Evolutionary conservation across 2,113 vertebrate genomes (phyloP).

Genomic region (Antennarius striatus): DNA sequence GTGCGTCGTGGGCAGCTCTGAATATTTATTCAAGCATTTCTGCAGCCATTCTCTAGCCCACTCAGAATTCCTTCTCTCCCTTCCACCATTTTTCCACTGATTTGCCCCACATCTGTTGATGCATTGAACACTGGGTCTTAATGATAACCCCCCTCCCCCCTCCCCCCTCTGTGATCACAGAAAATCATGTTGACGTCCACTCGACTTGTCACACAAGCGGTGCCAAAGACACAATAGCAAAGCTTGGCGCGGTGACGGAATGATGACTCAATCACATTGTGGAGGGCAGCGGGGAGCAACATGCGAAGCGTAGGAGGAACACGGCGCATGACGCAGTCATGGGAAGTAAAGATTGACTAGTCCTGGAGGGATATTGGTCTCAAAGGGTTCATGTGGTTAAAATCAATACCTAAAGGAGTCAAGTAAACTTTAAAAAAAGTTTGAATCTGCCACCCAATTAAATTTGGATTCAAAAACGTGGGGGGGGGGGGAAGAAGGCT

Average conservation of each 20-base stretch:
- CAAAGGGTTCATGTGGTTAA: not conserved
- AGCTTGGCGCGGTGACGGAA: not conserved
- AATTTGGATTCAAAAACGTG: slow-evolving; percentile 15
- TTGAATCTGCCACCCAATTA: not conserved
- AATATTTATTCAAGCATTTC: slow-evolving; percentile 77
- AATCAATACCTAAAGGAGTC: not conserved
- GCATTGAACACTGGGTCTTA: slow-evolving; percentile 3
- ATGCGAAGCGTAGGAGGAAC: slow-evolving; percentile 38
- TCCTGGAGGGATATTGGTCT: not conserved
- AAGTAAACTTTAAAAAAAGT: not conserved
- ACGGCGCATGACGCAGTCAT: slow-evolving; percentile 20
- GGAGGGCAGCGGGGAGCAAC: slow-evolving; percentile 12
- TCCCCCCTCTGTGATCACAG: slow-evolving; percentile 13
- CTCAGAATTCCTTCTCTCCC: slow-evolving; percentile 73
- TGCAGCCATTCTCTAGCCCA: slow-evolving; percentile 68
- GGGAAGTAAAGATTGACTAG: slow-evolving; percentile 20
- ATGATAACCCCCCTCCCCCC: too few relatives aligned
- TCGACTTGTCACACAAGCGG: slow-evolving; percentile 1
- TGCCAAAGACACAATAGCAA: slow-evolving; percentile 1
- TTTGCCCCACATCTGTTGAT: slow-evolving; percentile 4
- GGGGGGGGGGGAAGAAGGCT: not conserved
- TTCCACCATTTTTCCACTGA: slow-evolving; percentile 8
- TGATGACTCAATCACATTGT: slow-evolving; percentile 41
- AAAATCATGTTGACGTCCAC: slow-evolving; percentile 16
- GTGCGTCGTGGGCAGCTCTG: slow-evolving; percentile 73